These are phyloP conservation scores for Metridium senile DNA, from an alignment of 92 coral and sea anemone genomes.

Conservation along the genomic window DNA sequence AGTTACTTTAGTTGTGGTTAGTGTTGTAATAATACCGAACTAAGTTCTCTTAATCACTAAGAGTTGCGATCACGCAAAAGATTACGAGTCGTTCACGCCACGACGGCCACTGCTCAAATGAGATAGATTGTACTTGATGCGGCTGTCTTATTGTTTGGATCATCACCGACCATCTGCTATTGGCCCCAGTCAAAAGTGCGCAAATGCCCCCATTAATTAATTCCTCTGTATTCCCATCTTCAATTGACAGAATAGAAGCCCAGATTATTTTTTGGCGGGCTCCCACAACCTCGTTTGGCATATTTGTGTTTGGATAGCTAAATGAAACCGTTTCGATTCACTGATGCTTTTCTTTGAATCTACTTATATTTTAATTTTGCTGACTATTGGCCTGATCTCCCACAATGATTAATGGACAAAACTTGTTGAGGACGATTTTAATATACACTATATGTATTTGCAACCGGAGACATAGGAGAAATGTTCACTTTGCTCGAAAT, in stretches of 20 bases:
- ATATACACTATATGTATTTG: too few relatives aligned
- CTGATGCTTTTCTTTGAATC: not conserved
- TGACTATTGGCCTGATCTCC: not conserved
- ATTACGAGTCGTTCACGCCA: slow-evolving; percentile 6
- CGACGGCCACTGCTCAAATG: slow-evolving; percentile 16
- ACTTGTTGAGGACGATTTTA: not conserved
- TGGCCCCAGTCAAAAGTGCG: slow-evolving; percentile 23
- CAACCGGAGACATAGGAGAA: not conserved
- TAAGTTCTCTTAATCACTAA: not conserved
- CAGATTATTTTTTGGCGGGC: slow-evolving; percentile 15
- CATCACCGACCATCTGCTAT: slow-evolving; percentile 9
- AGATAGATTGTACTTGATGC: slow-evolving; percentile 6
- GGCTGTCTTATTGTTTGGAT: not conserved
- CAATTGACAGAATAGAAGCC: slow-evolving; percentile 1
- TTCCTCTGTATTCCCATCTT: slow-evolving; percentile 48
- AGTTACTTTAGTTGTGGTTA: not conserved
- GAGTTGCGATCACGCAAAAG: slow-evolving; percentile 17
- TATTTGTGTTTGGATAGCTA: slow-evolving; percentile 11
- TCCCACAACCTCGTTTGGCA: not conserved
- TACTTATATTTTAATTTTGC: not conserved
- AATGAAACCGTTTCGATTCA: not conserved
- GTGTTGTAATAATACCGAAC: not conserved
- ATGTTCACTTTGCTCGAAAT: not conserved
- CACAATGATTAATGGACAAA: not conserved
- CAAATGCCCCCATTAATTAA: slow-evolving; percentile 61